Evolutionary conservation across 1,140 invertebrate genomes (phyloP).

Genomic region (Stegodyphus mimosarum): DNA sequence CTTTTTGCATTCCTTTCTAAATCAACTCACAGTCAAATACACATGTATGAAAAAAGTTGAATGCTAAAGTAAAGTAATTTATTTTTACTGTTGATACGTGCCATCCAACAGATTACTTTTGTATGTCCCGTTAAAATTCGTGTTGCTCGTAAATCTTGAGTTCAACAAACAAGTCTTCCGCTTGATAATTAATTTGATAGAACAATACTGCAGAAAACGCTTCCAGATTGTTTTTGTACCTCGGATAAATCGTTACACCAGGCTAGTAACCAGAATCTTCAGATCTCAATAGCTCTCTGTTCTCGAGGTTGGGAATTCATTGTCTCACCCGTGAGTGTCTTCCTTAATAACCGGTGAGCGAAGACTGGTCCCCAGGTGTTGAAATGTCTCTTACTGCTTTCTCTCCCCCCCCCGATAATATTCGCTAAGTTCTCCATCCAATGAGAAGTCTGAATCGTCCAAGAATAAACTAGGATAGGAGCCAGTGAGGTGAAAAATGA

Average conservation of each 20-base stretch:
- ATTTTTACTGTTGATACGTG: no score
- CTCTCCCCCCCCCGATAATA: constrained; percentile 17
- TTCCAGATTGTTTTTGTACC: neutral
- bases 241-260: no score
- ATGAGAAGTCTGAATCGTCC: constrained; percentile 15
- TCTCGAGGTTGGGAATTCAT: constrained; percentile 7
- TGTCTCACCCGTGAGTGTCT: constrained; percentile 4
- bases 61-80: no score
- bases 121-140: no score
- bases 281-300: constrained; percentile 10
- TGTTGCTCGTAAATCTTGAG: no score
- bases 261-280: neutral
- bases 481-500: constrained; percentile 54
- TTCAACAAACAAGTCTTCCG: no score
- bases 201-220: neutral
- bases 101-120: no score
- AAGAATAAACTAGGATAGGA: constrained; percentile 46
- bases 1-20: no score
- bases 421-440: constrained; percentile 22
- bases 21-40: no score
- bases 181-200: neutral
- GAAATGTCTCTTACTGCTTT: constrained; percentile 23
- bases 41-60: no score
- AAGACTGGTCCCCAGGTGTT: constrained; percentile 25
- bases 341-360: constrained; percentile 14